Conservation (phyloP, 2,888 invertebrate species). For the Ornithoptera alexandrae region DNA sequence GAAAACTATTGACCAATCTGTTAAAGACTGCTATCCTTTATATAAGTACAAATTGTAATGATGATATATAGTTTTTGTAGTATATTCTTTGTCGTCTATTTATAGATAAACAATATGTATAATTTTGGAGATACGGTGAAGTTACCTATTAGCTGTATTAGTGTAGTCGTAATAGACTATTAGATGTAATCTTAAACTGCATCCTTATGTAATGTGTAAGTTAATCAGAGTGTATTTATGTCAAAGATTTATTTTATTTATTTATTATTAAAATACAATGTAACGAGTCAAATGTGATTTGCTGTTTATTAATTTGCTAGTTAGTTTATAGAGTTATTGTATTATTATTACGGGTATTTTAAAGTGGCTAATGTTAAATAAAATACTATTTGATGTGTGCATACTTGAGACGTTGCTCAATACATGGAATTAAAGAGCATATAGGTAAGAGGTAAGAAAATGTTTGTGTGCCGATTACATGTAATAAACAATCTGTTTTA, state of each 20-base stretch:
- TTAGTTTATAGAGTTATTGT: conserved; percentile 18
- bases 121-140: conserved; percentile 58
- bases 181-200: conserved; percentile 29
- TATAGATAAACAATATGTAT: conserved; percentile 41
- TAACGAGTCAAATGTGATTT: conserved; percentile 32
- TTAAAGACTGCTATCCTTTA: conserved; percentile 70
- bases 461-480: conserved; percentile 48
- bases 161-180: conserved; percentile 28
- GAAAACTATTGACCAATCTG: conserved; percentile 63
- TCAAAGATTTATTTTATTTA: conserved; percentile 60
- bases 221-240: conserved; percentile 67
- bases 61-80: conserved; percentile 27
- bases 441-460: conserved; percentile 14
- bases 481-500: conserved; percentile 28
- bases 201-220: conserved; percentile 37
- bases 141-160: conserved; percentile 68
- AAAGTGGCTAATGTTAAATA: not conserved
- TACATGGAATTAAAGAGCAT: not conserved
- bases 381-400: conserved; percentile 1
- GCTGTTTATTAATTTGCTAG: conserved; percentile 22
- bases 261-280: conserved; percentile 42
- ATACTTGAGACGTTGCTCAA: conserved; percentile 5
- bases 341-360: conserved; percentile 8
- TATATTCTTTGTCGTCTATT: conserved; percentile 31
- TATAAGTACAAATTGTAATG: conserved; percentile 65